Evolutionary conservation across 1,140 invertebrate genomes (phyloP).

Genomic region (Octopus bimaculoides): DNA sequence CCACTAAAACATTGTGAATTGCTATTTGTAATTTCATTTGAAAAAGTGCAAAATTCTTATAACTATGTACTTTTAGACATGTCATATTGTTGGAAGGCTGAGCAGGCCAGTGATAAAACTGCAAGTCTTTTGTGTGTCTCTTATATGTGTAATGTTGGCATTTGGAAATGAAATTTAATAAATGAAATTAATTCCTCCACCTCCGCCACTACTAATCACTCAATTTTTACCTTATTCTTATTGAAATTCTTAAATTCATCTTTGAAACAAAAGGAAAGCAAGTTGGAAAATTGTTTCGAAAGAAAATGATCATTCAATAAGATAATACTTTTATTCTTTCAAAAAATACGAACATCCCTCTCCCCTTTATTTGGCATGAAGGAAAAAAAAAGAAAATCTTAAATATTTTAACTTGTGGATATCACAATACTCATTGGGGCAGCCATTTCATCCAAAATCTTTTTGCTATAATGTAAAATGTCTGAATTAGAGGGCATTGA

Average conservation of each 20-base stretch:
- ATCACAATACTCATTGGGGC: constrained; percentile 3
- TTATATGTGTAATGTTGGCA: constrained; percentile 1
- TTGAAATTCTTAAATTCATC: no score
- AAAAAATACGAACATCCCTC: no score
- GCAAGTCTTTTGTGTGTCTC: constrained; percentile 6
- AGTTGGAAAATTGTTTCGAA: no score
- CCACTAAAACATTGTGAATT: constrained; percentile 3
- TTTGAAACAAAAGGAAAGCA: no score
- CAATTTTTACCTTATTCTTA: no score
- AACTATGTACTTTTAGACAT: background rate
- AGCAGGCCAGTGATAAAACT: constrained; percentile 8
- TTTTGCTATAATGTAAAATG: no score
- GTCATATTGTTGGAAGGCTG: background rate
- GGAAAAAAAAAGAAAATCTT: background rate
- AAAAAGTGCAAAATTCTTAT: constrained; percentile 3
- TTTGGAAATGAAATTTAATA: background rate
- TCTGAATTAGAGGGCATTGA: no score
- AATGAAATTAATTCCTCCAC: no score
- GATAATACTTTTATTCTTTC: no score
- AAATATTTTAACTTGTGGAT: background rate
- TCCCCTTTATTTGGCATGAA: background rate
- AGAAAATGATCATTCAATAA: no score
- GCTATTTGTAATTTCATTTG: constrained; percentile 7
- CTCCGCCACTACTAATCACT: no score
- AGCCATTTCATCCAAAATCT: background rate